Evolutionary conservation across 2,797 vertebrate genomes (phyloP).

Genomic region (Gallinago stenura): DNA sequence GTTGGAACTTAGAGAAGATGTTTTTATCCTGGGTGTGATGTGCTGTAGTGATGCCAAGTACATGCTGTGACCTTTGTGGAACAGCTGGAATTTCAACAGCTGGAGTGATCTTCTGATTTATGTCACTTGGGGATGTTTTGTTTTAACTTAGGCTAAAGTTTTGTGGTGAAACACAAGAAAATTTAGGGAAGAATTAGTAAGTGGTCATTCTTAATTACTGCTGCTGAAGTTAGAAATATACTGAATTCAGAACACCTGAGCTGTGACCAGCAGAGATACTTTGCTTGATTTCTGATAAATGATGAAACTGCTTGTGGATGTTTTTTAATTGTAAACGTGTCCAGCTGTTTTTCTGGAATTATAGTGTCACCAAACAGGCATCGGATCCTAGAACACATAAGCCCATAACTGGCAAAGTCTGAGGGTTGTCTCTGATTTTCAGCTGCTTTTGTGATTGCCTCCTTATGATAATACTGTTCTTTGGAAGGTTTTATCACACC

Average conservation of each 20-base stretch:
- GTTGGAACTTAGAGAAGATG: not conserved
- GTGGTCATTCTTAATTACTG: not conserved
- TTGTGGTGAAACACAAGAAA: not conserved
- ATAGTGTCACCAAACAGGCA: not conserved
- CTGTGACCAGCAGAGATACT: not conserved
- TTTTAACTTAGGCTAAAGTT: not conserved
- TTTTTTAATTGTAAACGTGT: not conserved
- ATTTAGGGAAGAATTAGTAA: not conserved
- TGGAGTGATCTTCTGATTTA: not conserved
- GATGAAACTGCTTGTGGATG: not conserved
- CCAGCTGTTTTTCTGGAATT: not conserved
- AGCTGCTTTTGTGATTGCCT: not conserved
- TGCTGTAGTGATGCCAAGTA: constrained; percentile 10
- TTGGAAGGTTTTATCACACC: not conserved
- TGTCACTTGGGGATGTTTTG: not conserved
- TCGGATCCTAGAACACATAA: not conserved
- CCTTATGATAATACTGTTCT: not conserved
- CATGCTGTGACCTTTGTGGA: not conserved
- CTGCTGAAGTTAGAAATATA: not conserved
- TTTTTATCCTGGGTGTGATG: not conserved
- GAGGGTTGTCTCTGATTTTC: not conserved
- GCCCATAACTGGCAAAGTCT: not conserved
- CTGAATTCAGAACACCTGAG: not conserved
- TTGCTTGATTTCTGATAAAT: not conserved
- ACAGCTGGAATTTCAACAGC: constrained; percentile 49